phyloP scores from a whole-genome alignment of 1,140 invertebrate species.

The Trissolcus basalis region DNA sequence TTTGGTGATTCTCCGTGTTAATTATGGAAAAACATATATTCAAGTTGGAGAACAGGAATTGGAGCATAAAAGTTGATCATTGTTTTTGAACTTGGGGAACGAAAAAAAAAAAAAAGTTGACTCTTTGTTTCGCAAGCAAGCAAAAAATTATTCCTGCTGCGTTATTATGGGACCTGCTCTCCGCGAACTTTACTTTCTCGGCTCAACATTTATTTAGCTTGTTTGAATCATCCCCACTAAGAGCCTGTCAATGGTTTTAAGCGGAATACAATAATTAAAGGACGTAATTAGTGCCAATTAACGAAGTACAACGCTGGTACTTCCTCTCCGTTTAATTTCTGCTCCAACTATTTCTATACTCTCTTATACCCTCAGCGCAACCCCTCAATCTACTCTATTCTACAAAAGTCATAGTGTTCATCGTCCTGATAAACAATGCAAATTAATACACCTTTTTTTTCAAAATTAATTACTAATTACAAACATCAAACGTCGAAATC shows the following conservation, averaged over 20 bases:
- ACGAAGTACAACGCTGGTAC: slow-evolving; percentile 58
- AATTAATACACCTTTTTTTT: no score
- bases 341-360: slow-evolving; percentile 40
- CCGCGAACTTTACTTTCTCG: slow-evolving; percentile 40
- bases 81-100: not conserved
- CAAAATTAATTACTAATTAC: no score
- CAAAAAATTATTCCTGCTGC: slow-evolving; percentile 28
- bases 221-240: slow-evolving; percentile 47
- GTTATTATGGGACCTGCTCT: slow-evolving; percentile 36
- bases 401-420: slow-evolving; percentile 7
- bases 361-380: slow-evolving; percentile 27
- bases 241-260: slow-evolving; percentile 58
- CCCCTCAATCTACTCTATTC: slow-evolving; percentile 39
- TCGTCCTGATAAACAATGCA: no score
- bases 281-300: slow-evolving; percentile 69
- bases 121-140: slow-evolving; percentile 20
- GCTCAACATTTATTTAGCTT: slow-evolving; percentile 41
- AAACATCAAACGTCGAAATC: no score
- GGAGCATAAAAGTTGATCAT: no score
- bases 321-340: slow-evolving; percentile 41
- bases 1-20: no score
- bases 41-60: no score
- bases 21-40: no score
- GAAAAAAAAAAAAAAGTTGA: slow-evolving; percentile 3
- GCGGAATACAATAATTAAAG: slow-evolving; percentile 67